phyloP scores from a whole-genome alignment of 2,888 invertebrate genomes.

The Stictocephala bisonia region DNA sequence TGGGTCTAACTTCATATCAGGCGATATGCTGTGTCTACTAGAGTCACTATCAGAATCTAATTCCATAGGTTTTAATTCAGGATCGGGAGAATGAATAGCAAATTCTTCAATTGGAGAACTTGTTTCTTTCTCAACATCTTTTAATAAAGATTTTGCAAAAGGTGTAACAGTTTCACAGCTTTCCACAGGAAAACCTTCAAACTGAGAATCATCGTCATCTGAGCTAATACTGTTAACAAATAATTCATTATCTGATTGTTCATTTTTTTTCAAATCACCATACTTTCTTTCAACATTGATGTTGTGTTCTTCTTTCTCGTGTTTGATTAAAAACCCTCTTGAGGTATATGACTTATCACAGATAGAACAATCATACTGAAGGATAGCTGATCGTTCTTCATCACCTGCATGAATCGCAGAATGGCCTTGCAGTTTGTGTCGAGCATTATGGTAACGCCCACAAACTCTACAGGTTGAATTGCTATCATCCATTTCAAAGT shows the following conservation, averaged over 20 bases:
- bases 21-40: conserved; percentile 5
- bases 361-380: conserved; percentile 53
- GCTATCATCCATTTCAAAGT: conserved; percentile 67
- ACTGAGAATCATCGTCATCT: conserved; percentile 28
- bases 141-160: too few relatives aligned
- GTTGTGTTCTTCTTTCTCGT: conserved; percentile 34
- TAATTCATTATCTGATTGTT: not conserved
- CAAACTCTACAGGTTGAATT: conserved; percentile 70
- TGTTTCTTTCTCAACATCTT: too few relatives aligned
- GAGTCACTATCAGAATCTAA: too few relatives aligned
- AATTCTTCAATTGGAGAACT: too few relatives aligned
- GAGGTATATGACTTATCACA: conserved; percentile 51
- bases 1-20: not conserved
- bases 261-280: not conserved
- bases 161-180: too few relatives aligned
- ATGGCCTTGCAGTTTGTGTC: conserved; percentile 69
- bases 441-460: conserved; percentile 70
- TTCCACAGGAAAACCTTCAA: conserved; percentile 27
- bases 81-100: too few relatives aligned
- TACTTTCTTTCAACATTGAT: not conserved
- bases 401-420: conserved; percentile 68
- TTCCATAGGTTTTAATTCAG: not conserved
- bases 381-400: conserved; percentile 52
- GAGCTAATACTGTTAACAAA: conserved; percentile 9
- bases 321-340: conserved; percentile 9